These are phyloP conservation scores for Mechanitis mazaeus DNA, from an alignment of 2,888 invertebrate species.

Conservation along the genomic window DNA sequence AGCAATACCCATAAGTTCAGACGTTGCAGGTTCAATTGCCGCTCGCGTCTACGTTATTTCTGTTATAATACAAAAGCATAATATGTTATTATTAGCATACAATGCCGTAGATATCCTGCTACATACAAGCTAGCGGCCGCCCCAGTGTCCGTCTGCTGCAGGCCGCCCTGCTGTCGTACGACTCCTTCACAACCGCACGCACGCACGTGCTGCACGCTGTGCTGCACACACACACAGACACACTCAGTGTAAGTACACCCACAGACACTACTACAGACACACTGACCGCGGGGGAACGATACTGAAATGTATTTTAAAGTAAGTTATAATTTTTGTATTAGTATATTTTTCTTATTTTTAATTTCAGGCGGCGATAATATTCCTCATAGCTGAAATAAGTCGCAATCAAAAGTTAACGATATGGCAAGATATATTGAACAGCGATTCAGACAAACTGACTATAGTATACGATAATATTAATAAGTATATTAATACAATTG, in stretches of 20 bases:
- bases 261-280: too few species aligned
- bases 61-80: too few species aligned
- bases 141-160: conserved; percentile 39
- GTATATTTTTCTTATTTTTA: conserved; percentile 4
- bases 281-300: too few species aligned
- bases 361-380: conserved; percentile 37
- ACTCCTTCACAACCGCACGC: conserved; percentile 36
- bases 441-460: conserved; percentile 24
- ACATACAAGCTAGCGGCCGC: conserved; percentile 33
- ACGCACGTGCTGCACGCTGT: conserved; percentile 35
- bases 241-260: conserved; percentile 36
- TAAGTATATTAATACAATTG: conserved; percentile 23
- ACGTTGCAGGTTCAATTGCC: too few species aligned
- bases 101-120: conserved; percentile 39
- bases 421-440: conserved; percentile 41
- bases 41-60: too few species aligned
- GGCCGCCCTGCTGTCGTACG: conserved; percentile 37
- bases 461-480: conserved; percentile 25
- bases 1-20: too few species aligned
- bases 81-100: too few species aligned
- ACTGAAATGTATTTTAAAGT: too few species aligned
- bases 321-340: too few species aligned
- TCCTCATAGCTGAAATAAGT: conserved; percentile 38
- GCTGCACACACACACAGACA: conserved; percentile 31
- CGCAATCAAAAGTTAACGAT: conserved; percentile 35